phyloP scores from a whole-genome alignment of 2,888 invertebrate species.

The Stenotaenia linearis region DNA sequence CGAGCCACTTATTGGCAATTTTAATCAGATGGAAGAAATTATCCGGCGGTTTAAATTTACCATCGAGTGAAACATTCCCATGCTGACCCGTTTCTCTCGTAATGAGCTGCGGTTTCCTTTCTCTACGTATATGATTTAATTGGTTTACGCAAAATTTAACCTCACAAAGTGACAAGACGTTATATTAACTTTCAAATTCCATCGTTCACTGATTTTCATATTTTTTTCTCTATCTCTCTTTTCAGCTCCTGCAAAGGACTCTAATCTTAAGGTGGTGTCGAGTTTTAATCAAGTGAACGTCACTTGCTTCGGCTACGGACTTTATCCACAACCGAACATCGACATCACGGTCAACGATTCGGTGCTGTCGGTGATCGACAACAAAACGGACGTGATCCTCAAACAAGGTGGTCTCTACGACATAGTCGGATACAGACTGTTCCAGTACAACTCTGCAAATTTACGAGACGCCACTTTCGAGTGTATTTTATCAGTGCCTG shows the following conservation, averaged over 20 bases:
- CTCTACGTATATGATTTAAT: neutral
- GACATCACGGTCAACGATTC: neutral
- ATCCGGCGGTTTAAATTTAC: neutral
- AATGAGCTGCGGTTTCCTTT: neutral
- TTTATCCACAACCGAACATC: slow-evolving; percentile 11
- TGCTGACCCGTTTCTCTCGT: neutral
- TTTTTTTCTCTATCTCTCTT: too few species aligned
- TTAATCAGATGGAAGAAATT: neutral
- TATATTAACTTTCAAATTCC: neutral
- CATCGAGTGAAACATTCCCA: neutral
- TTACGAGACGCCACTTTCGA: neutral
- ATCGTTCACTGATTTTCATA: neutral
- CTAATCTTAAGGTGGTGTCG: neutral
- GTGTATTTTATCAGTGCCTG: slow-evolving; percentile 29
- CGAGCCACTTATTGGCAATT: neutral
- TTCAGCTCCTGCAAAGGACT: slow-evolving; percentile 4
- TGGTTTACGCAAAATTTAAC: neutral
- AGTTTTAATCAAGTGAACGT: neutral
- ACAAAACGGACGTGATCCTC: neutral
- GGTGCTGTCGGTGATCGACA: neutral
- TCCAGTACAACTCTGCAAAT: neutral
- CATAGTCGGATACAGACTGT: neutral
- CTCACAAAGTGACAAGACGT: neutral
- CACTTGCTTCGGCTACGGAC: slow-evolving; percentile 10
- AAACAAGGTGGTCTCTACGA: neutral